These are phyloP conservation scores for Muscicapa adusta DNA, from an alignment of 2,113 vertebrate species.

Conservation along the genomic window DNA sequence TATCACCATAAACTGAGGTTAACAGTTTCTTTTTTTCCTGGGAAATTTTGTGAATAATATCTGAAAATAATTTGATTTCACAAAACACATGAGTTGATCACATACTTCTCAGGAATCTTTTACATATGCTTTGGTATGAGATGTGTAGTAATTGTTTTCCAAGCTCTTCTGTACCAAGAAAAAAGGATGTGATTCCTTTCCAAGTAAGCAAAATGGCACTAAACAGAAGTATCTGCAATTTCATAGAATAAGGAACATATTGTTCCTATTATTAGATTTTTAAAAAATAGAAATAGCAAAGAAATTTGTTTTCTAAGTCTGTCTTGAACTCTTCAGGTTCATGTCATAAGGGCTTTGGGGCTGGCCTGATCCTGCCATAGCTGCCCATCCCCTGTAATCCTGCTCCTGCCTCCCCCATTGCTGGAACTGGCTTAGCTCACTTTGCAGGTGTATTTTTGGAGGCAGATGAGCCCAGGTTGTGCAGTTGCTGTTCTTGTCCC, in stretches of 20 bases:
- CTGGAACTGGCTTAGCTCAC: neutral
- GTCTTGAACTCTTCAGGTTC: neutral
- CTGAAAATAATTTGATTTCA: neutral
- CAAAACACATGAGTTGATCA: neutral
- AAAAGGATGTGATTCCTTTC: neutral
- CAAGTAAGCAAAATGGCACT: neutral
- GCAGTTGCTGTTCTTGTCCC: neutral
- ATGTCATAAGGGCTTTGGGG: neutral
- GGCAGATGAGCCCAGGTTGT: neutral
- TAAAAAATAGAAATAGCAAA: neutral
- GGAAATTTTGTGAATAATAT: neutral
- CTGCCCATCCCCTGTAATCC: neutral
- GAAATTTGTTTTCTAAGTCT: neutral
- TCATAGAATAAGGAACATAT: neutral
- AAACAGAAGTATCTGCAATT: neutral
- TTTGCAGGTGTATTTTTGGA: neutral
- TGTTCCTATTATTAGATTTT: neutral
- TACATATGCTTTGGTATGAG: neutral
- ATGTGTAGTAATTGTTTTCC: neutral
- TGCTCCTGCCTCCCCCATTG: neutral
- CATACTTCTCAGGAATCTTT: neutral
- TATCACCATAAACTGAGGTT: neutral
- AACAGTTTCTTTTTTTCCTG: neutral
- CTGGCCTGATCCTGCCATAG: neutral
- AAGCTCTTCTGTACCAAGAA: neutral